phyloP scores from a whole-genome alignment of 2,113 vertebrate genomes.

The Alethe diademata region DNA sequence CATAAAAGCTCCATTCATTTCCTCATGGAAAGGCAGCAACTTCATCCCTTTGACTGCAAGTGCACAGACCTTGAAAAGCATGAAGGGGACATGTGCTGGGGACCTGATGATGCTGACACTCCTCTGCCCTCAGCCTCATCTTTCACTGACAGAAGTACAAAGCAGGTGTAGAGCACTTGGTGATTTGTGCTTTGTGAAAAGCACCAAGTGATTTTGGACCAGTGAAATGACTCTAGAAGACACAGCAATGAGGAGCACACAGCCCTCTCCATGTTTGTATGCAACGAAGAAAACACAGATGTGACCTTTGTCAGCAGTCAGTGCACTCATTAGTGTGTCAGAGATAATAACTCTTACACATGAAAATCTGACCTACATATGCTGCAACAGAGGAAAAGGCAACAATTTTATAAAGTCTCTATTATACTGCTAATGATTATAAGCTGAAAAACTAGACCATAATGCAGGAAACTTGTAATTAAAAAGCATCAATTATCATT shows the following conservation, averaged over 20 bases:
- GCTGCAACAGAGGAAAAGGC: slow-evolving; percentile 15
- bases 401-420: slow-evolving; percentile 34
- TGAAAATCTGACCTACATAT: slow-evolving; percentile 40
- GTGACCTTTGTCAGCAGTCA: slow-evolving; percentile 42
- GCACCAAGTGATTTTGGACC: background rate
- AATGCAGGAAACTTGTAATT: slow-evolving; percentile 46
- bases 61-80: slow-evolving; percentile 2
- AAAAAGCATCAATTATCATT: slow-evolving; percentile 29
- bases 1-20: slow-evolving; percentile 31
- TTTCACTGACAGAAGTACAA: background rate
- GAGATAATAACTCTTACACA: slow-evolving; percentile 27
- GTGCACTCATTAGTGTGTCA: slow-evolving; percentile 31
- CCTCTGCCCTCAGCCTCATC: background rate
- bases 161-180: background rate
- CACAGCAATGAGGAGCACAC: background rate
- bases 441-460: slow-evolving; percentile 26
- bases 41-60: background rate
- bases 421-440: slow-evolving; percentile 11
- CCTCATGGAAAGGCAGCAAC: background rate
- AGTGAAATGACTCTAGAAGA: background rate
- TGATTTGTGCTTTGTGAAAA: background rate
- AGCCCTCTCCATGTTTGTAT: background rate
- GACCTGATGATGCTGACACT: background rate
- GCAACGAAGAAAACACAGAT: background rate
- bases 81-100: background rate